Base-by-base conservation (phyloP, 1,140 invertebrate genomes). In the Phymorhynchus buccinoides region DNA sequence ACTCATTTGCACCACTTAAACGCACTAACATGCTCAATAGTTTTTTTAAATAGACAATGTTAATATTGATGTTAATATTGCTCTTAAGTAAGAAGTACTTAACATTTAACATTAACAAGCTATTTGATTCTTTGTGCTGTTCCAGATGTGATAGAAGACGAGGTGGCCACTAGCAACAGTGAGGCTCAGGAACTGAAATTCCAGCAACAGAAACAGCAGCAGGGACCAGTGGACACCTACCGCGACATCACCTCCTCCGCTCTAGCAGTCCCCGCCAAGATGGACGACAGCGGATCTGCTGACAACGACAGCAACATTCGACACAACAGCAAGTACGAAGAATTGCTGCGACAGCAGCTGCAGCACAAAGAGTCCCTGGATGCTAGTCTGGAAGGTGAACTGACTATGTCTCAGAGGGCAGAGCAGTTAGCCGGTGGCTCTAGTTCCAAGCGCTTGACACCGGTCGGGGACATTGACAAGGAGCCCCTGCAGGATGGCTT, bases 241-340 rank as follows among this genome's bases (percentile, higher is more conserved):
- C 42, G 73, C 27, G 84, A 87, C 48, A 84, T 80, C n/a, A 83
- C 41, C 48, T 44, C 80, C 37, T 83, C 81, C 22, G 85, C 85
- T 32, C 83, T 86, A 32, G 75, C 80, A 77, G 41, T 68, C 12
- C 42, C 56, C n/a, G 30, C 73, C 30, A 81, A 77, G 39, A 88
- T 88, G 87, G 85, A 83, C 27, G 77, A 79, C 48, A 79, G 52
- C 42, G 81, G 41, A 22, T 3, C 44, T 6, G 71, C 27, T n/a
- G 78, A 44, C 1, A 62, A 48, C 44, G 84, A 85, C 27, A 80
- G 71, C 27, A 66, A 75, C 27, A 87, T 88, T 75, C 80, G 86
- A 39, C 80, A 87, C 42, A 86, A 86, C 32, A 86, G 32, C 41
- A 89, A 87, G 62, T 88, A 87, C 86, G 86, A 89, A 41, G 86